Percentiles rank a stretch among this genome's conserved stretches.
Evolutionary conservation across 2,113 vertebrate species (phyloP).

Genomic region (Sturnira hondurensis): DNA sequence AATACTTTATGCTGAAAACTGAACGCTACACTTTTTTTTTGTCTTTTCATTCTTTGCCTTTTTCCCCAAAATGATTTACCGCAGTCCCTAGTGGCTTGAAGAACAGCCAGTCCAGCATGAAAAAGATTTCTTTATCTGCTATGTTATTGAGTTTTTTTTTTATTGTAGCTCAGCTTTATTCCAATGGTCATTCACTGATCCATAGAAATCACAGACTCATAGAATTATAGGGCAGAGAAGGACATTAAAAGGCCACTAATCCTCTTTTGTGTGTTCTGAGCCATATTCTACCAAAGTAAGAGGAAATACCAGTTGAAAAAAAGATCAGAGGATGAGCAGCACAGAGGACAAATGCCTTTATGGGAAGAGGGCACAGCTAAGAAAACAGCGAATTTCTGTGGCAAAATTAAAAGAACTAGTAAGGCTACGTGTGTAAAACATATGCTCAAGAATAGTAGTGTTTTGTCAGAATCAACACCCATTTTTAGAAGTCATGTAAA

Average conservation of each 20-base stretch:
- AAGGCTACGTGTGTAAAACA: background rate
- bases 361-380: background rate
- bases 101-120: background rate
- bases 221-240: background rate
- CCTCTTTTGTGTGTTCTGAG: background rate
- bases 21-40: background rate
- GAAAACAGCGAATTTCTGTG: background rate
- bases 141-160: background rate
- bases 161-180: background rate
- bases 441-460: background rate
- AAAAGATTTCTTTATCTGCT: conserved; percentile 18
- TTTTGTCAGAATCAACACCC: background rate
- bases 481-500: background rate
- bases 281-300: background rate
- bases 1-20: background rate
- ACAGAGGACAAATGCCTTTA: background rate
- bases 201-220: background rate
- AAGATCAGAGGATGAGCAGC: background rate
- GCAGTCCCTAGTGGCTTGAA: background rate
- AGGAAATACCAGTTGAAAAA: background rate
- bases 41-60: background rate
- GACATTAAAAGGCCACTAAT: background rate
- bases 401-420: background rate
- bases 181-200: background rate
- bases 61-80: background rate